phyloP scores from a whole-genome alignment of 2,888 invertebrate genomes.

The Nomada goodeniana region DNA sequence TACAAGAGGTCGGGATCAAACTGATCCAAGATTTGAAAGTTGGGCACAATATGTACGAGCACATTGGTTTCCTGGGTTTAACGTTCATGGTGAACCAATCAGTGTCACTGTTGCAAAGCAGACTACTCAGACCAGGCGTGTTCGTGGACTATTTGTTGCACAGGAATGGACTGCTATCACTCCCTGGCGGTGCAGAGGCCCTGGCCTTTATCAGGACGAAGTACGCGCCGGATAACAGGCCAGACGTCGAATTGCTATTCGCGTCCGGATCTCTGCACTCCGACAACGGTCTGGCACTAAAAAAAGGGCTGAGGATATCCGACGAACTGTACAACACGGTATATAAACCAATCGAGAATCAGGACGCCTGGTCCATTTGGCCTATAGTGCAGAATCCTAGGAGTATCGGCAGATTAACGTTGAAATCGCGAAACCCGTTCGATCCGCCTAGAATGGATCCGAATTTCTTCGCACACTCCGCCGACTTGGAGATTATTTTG shows the following conservation, averaged over 20 bases:
- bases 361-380: constrained; percentile 86
- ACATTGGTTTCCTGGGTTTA: constrained; percentile 88
- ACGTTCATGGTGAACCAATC: constrained; percentile 88
- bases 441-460: constrained; percentile 91
- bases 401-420: constrained; percentile 88
- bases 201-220: constrained; percentile 84
- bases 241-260: constrained; percentile 85
- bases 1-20: constrained; percentile 86
- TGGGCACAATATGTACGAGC: constrained; percentile 89
- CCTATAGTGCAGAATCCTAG: constrained; percentile 90
- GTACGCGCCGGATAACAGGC: constrained; percentile 80
- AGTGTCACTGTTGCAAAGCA: constrained; percentile 85
- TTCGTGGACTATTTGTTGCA: constrained; percentile 80
- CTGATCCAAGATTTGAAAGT: constrained; percentile 88
- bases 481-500: constrained; percentile 81
- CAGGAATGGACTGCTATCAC: constrained; percentile 81
- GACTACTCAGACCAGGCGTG: constrained; percentile 73
- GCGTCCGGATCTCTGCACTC: constrained; percentile 85
- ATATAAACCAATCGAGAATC: constrained; percentile 83
- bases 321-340: constrained; percentile 83
- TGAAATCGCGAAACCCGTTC: constrained; percentile 90
- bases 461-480: constrained; percentile 90
- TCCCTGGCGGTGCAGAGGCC: constrained; percentile 84
- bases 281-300: constrained; percentile 84
- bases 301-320: constrained; percentile 78